These are phyloP conservation scores for Neolamprologus cancellatus DNA, from an alignment of 2,113 vertebrate species.

Conservation along the genomic window DNA sequence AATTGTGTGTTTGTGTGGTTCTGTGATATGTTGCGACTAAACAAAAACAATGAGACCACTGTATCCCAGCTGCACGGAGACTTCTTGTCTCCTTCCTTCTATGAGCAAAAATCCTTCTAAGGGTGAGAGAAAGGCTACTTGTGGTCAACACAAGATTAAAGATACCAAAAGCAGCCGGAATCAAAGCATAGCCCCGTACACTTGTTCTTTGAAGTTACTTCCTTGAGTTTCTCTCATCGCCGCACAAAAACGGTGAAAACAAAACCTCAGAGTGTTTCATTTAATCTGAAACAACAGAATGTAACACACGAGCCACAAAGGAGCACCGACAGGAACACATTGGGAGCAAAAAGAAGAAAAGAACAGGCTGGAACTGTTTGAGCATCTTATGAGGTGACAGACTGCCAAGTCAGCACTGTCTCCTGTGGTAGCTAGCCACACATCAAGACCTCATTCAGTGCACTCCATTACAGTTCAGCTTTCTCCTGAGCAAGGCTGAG, in stretches of 20 bases:
- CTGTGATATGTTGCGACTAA: slow-evolving; percentile 47
- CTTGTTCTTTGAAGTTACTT: neutral
- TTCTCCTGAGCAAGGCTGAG: slow-evolving; percentile 1
- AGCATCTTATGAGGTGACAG: slow-evolving; percentile 37
- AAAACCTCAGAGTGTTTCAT: neutral
- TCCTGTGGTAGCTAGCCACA: slow-evolving; percentile 17
- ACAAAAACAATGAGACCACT: slow-evolving; percentile 45
- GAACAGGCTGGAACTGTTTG: slow-evolving; percentile 13
- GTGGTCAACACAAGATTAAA: slow-evolving; percentile 14
- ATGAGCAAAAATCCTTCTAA: neutral
- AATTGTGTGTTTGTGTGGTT: slow-evolving; percentile 51
- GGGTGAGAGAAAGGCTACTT: slow-evolving; percentile 1
- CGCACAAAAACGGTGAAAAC: neutral
- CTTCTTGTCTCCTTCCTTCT: slow-evolving; percentile 12
- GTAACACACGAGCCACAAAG: neutral
- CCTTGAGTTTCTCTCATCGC: neutral
- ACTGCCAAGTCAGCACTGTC: slow-evolving; percentile 41
- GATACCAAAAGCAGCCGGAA: neutral
- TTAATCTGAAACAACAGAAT: neutral
- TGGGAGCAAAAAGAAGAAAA: slow-evolving; percentile 9
- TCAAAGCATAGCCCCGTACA: neutral
- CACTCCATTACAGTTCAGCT: slow-evolving; percentile 29
- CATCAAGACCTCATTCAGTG: slow-evolving; percentile 19
- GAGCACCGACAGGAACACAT: neutral
- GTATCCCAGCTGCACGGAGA: slow-evolving; percentile 13